Percentiles rank a stretch among this genome's conserved stretches.
phyloP scores from a whole-genome alignment of 2,797 vertebrate species.

The Rhinichthys osculus region DNA sequence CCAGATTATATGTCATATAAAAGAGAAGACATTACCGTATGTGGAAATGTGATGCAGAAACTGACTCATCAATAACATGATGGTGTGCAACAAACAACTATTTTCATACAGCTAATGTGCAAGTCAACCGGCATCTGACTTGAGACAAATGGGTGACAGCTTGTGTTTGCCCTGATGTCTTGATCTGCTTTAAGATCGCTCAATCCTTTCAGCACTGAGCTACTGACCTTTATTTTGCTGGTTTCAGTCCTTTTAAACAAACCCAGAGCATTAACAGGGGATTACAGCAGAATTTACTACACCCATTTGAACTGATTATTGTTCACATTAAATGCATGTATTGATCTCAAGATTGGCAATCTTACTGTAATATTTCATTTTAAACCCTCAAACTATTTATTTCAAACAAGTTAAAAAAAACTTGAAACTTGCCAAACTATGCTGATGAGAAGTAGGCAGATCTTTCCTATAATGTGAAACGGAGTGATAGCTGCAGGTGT shows the following conservation, averaged over 20 bases:
- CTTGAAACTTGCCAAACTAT: background rate
- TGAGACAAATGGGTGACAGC: constrained; percentile 43
- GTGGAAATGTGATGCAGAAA: background rate
- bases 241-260: constrained; percentile 21
- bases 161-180: constrained; percentile 37
- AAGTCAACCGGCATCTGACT: background rate
- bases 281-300: background rate
- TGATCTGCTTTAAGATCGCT: constrained; percentile 50
- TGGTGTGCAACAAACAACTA: background rate
- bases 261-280: background rate
- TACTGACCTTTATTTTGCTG: constrained; percentile 22
- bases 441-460: constrained; percentile 11
- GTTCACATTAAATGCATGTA: background rate
- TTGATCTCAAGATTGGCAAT: background rate
- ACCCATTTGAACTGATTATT: background rate
- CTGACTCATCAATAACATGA: background rate
- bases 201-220: constrained; percentile 30
- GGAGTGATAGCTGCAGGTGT: constrained; percentile 52
- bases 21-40: background rate
- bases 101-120: constrained; percentile 12
- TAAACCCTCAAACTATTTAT: constrained; percentile 9
- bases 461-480: constrained; percentile 21
- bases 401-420: background rate
- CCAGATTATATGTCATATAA: background rate
- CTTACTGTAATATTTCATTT: background rate